Base-by-base conservation (phyloP, 2,888 invertebrate genomes). In the Drosophila anceps region DNA sequence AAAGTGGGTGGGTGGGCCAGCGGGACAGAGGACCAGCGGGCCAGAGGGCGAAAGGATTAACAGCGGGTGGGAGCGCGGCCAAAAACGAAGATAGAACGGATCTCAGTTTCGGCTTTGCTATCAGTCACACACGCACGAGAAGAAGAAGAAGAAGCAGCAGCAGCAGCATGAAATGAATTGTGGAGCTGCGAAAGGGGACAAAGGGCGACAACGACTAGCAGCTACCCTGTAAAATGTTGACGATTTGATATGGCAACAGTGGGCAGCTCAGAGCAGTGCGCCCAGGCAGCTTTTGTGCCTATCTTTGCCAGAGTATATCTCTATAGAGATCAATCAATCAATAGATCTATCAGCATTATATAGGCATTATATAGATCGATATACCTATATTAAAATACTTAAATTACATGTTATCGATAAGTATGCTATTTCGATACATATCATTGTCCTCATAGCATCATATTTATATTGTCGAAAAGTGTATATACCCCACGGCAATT, bases 71-170 rank as follows among this genome's bases (percentile, higher is more conserved):
- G 6, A 12, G 18, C 35, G 51, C 51, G 12, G 8, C 10, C 29
- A 18, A 18, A 20, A 41, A 41, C 46, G 58, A 57, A 69, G 57
- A 53, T 57, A 31, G 50, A 61, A 39, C 61, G 62, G 59, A 64
- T 69, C 69, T 79, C 54, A 58, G 67, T 71, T 63, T 60, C 44
- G 55, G 70, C 58, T 50, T 43, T 43, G 67, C 79, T 72, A 79
- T 76, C 76, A 76, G 76, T 79, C 78, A 79, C 72, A 66, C 64
- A 76, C 63, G 76, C 73, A 70, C 66, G 50, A 46, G 15, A 27
- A 44, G 53, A n/a, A 33, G 57, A 37, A 43, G 15, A 15, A 44
- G 41, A 12, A 37, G 55, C n/a, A 33, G 57, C 33, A 43, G 15
- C 18, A 44, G 41, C 10, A 37, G 55, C n/a, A 35, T 35, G 46